These are phyloP conservation scores for Trachelus stipa DNA, from an alignment of 2,888 invertebrate genomes.

Conservation along the genomic window DNA sequence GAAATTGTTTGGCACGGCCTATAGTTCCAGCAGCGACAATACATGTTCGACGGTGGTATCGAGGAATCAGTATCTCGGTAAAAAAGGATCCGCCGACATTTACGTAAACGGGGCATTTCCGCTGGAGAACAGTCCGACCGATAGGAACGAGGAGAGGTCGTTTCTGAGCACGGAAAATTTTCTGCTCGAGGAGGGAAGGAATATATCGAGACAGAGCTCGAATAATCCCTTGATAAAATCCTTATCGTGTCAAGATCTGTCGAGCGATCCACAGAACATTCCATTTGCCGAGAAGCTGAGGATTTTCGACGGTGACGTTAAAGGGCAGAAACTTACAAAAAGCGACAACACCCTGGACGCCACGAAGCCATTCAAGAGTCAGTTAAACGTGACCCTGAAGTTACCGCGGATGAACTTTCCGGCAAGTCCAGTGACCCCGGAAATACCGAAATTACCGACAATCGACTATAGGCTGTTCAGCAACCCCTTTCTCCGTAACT, in stretches of 20 bases:
- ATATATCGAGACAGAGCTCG: slow-evolving; percentile 27
- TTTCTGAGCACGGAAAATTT: slow-evolving; percentile 56
- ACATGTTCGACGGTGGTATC: slow-evolving; percentile 49
- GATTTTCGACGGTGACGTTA: slow-evolving; percentile 31
- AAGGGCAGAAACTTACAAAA: slow-evolving; percentile 45
- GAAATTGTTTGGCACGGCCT: slow-evolving; percentile 33
- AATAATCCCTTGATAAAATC: slow-evolving; percentile 50
- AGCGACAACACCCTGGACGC: slow-evolving; percentile 54
- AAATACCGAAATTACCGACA: slow-evolving; percentile 51
- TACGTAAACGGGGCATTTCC: slow-evolving; percentile 51
- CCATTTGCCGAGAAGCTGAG: slow-evolving; percentile 37
- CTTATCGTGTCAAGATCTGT: slow-evolving; percentile 57
- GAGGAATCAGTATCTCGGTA: slow-evolving; percentile 23
- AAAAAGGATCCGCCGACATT: slow-evolving; percentile 56
- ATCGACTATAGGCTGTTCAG: slow-evolving; percentile 53
- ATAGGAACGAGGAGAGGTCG: slow-evolving; percentile 33
- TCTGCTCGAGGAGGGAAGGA: slow-evolving; percentile 28
- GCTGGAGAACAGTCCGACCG: slow-evolving; percentile 8
- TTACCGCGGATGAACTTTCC: slow-evolving; percentile 24
- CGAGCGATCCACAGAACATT: slow-evolving; percentile 35
- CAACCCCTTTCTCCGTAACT: slow-evolving; percentile 57
- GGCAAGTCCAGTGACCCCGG: slow-evolving; percentile 45
- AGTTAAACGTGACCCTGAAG: slow-evolving; percentile 60
- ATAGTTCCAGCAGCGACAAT: slow-evolving; percentile 48
- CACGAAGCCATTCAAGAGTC: slow-evolving; percentile 59